phyloP scores from a whole-genome alignment of 2,888 invertebrate species.

The Drosophila antonietae region DNA sequence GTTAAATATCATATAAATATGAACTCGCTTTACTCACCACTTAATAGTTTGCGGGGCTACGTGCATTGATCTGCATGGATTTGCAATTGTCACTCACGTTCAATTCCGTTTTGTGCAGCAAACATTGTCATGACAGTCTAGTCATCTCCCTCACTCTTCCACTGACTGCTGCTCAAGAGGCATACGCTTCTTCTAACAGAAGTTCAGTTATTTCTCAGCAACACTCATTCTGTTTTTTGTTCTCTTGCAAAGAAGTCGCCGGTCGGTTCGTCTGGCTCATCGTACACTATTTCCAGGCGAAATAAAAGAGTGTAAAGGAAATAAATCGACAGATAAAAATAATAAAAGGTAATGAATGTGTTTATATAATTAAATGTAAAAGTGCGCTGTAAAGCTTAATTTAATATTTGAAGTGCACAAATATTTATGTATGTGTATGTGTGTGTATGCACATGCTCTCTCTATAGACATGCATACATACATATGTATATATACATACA shows the following conservation, averaged over 20 bases:
- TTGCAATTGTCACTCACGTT: background rate
- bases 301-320: background rate
- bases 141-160: constrained; percentile 32
- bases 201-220: background rate
- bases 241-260: background rate
- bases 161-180: background rate
- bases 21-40: background rate
- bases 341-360: background rate
- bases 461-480: too few species aligned
- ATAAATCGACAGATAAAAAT: background rate
- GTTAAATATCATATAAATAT: background rate
- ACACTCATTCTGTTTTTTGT: constrained; percentile 13
- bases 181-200: background rate
- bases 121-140: background rate
- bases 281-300: background rate
- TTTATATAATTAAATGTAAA: background rate
- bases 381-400: background rate
- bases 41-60: background rate
- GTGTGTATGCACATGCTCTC: too few species aligned
- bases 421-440: too few species aligned
- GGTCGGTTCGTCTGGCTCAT: background rate
- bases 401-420: background rate
- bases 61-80: background rate
- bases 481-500: too few species aligned
- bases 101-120: background rate